Evolutionary conservation across 2,113 vertebrate species (phyloP).

Genomic region (Butastur rufipennis): DNA sequence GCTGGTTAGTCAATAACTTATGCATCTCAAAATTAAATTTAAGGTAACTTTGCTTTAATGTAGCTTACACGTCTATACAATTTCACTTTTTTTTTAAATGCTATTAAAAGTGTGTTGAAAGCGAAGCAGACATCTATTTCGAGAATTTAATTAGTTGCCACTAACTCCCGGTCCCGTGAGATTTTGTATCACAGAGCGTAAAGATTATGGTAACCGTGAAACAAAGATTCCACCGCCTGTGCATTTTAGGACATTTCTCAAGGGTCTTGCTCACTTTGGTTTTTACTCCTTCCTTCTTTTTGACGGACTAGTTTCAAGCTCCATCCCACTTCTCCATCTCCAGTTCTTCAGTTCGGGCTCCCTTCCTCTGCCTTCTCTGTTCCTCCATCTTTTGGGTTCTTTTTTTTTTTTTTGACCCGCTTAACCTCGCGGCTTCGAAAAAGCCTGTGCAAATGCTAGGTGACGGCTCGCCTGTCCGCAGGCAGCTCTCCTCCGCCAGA

Average conservation of each 20-base stretch:
- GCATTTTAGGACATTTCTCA: not conserved
- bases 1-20: not conserved
- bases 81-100: not conserved
- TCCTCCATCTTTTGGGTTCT: not conserved
- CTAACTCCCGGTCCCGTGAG: not conserved
- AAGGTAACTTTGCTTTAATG: not conserved
- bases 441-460: accelerated
- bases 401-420: not conserved
- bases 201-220: not conserved
- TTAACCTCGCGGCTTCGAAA: not conserved
- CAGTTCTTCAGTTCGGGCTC: not conserved
- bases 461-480: accelerated
- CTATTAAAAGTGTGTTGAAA: not conserved
- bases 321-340: not conserved
- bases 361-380: not conserved
- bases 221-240: not conserved
- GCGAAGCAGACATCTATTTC: not conserved
- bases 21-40: not conserved
- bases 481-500: not conserved
- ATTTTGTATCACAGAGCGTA: not conserved
- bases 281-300: not conserved
- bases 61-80: not conserved
- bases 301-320: not conserved
- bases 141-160: not conserved
- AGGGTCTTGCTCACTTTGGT: not conserved